phyloP scores from a whole-genome alignment of 2,888 invertebrate genomes.

The Morpho deidamia region DNA sequence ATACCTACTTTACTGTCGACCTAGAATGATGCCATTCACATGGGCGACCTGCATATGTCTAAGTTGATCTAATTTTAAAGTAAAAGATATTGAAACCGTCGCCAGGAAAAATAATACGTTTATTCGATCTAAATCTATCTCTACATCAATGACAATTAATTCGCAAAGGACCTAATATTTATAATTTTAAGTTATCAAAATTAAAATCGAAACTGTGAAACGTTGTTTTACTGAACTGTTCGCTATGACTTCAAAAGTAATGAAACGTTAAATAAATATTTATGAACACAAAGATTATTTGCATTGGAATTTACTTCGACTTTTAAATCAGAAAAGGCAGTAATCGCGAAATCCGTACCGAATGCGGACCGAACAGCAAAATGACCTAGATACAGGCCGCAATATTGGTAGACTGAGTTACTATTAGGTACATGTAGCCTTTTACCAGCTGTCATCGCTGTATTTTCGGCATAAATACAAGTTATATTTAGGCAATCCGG shows the following conservation, averaged over 20 bases:
- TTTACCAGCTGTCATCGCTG: constrained; percentile 17
- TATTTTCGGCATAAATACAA: constrained; percentile 17
- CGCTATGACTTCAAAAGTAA: too few species aligned
- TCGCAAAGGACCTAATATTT: too few species aligned
- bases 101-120: too few species aligned
- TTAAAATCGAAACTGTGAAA: too few species aligned
- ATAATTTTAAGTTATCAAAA: too few species aligned
- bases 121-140: too few species aligned
- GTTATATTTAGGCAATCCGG: constrained; percentile 4
- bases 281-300: neutral
- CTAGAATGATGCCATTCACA: neutral
- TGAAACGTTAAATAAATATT: too few species aligned
- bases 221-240: too few species aligned
- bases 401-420: constrained; percentile 36
- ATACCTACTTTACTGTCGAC: neutral
- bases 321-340: constrained; percentile 19
- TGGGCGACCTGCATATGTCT: neutral
- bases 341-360: constrained; percentile 42
- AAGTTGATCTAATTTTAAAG: too few species aligned
- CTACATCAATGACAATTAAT: too few species aligned
- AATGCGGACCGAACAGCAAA: constrained; percentile 44
- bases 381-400: constrained; percentile 59
- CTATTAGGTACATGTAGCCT: constrained; percentile 34
- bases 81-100: too few species aligned
- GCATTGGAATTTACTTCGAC: constrained; percentile 6